Evolutionary conservation across 2,888 invertebrate species (phyloP), one percentile per base, ranked within the genome.

Genomic region (Tipula unca): DNA sequence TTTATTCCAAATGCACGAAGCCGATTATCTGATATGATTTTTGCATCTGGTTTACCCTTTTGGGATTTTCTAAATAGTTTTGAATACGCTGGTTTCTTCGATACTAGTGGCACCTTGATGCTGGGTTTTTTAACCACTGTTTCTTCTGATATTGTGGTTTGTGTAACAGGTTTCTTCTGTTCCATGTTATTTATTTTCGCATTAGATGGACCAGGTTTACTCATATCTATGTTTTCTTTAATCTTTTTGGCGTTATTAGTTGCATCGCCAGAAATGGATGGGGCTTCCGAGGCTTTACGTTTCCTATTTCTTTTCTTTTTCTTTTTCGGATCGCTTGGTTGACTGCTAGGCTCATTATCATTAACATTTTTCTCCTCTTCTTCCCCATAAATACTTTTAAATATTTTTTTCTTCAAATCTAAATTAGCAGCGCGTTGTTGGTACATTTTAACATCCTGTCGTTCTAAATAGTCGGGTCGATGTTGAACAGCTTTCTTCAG

Each of bases 1-100:
- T 97, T 98, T 54, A 98, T 93, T 85, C 98, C 98, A 90, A 96
- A 99, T 0, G 98, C 98, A 89, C 95, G 94, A 8, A 99, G 92
- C 87, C 99, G 93, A 87, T 96, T 95, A 90, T 97, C 96, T 1
- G 96, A 94, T 32, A 95, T 89, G 85, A 90, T 88, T 85, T 88
- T 88, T 42, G 87, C 35, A 82, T 29, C 39, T 84, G 83, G 85
- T 85, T 86, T 85, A 87, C 86, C 86, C 86, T 83, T 83, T n/a
- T 83, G 29, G 10, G 69, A 69, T 69, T 69, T 69, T 69, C 25
- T 69, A 69, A 69, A 69, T 25, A 69, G 69, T 3, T 69, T 69
- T 10, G 25, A 69, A 10, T 25, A 69, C 48, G 3, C 48, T 25
- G 69, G 69, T 69, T 69, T 69, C 25, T 20, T 25, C 25, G 10